Evolutionary conservation across 2,888 invertebrate species (phyloP), one percentile per base, ranked within the genome.

Genomic region (Aphelenchoides bicaudatus): DNA sequence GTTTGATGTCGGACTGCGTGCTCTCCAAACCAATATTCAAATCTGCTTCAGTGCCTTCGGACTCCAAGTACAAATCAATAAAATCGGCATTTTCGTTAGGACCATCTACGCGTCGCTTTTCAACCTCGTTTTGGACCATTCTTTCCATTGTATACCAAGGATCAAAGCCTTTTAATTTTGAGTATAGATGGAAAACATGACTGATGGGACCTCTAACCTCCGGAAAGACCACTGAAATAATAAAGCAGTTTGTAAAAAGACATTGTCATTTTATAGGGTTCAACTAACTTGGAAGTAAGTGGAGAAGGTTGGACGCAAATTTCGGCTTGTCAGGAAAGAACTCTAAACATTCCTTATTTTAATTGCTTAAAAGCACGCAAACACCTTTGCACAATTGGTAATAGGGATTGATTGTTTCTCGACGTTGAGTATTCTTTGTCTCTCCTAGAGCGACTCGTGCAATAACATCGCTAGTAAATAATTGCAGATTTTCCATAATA

Each of bases 391-490:
- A 56, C 27, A 56, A 48, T 16, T 29, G 48, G 23, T 21, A 23
- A n/a, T 47, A 56, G 13, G 23, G 39, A 27, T 54, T 25, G n/a
- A n/a, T n/a, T 10, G 8, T 21, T 6, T n/a, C 43, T 10, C 21
- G 43, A 10, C 43, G 10, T 25, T 43, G 43, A 19, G 25, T 43
- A n/a, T 43, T 43, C 23, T 25, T 10, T 10, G 16, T 43, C 43
- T 43, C 43, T 19, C 43, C 43, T 10, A 43, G 29, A 2, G 16
- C 48, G 8, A 27, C 81, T 21, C 80, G 77, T 5, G 80, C 79
- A 54, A 84, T 84, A 0, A 82, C 80, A 58, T 83, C 83, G 60
- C 84, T 78, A 0, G 59, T 63, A 19, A 28, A 19, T 13, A n/a
- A 4, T 19, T 55, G 21, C 3, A 29, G 31, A 16, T 25, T 16